Evolutionary conservation across 2,113 vertebrate genomes (phyloP).

Genomic region (Sceloporus undulatus): DNA sequence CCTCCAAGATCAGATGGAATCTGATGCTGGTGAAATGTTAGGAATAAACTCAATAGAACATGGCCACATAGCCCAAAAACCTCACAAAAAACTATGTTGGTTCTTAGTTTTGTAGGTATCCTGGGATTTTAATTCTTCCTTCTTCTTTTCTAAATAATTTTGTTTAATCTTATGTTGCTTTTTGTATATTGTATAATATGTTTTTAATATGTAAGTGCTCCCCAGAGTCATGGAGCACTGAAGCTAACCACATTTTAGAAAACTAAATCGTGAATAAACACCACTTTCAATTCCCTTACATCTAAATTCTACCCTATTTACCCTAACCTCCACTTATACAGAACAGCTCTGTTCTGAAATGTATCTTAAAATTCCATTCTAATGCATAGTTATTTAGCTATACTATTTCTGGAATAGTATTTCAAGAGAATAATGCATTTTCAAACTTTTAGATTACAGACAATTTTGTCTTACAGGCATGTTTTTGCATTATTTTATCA

Average conservation of each 20-base stretch:
- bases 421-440: not conserved
- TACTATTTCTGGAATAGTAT: not conserved
- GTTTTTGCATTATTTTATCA: not conserved
- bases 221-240: not conserved
- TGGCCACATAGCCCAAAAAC: too few relatives aligned
- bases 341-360: not conserved
- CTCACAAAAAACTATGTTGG: too few relatives aligned
- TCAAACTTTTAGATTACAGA: not conserved
- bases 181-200: not conserved
- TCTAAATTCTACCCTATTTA: not conserved
- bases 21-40: too few relatives aligned
- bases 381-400: not conserved
- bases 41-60: too few relatives aligned
- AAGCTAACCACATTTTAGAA: not conserved
- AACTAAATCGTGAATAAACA: not conserved
- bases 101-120: not conserved
- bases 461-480: not conserved
- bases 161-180: not conserved
- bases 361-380: not conserved
- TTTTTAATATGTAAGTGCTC: not conserved
- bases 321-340: not conserved
- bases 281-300: not conserved
- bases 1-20: too few relatives aligned
- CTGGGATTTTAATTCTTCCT: not conserved
- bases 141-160: not conserved